Percentiles rank a stretch among this genome's conserved stretches.
phyloP scores from a whole-genome alignment of 2,797 vertebrate genomes.

The Epinephelus coioides region DNA sequence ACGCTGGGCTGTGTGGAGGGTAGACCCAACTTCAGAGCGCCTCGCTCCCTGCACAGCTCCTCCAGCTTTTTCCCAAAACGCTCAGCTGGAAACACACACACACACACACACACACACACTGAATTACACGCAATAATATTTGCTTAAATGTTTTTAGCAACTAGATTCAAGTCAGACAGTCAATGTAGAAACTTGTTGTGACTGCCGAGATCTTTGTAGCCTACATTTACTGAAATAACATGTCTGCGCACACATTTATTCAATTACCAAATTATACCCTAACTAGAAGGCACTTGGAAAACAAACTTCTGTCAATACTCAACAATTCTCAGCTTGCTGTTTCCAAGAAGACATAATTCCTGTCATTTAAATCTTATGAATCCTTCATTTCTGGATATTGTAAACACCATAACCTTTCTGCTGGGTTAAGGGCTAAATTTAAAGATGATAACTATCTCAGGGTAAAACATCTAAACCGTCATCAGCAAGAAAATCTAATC shows the following conservation, averaged over 20 bases:
- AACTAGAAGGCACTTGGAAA: neutral
- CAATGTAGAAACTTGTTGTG: neutral
- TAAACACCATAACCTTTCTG: neutral
- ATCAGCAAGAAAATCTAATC: conserved; percentile 13
- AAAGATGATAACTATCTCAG: neutral
- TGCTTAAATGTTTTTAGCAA: neutral
- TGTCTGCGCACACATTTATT: conserved; percentile 1
- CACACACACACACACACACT: conserved; percentile 37
- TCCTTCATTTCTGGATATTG: neutral
- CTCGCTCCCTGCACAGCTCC: conserved; percentile 87
- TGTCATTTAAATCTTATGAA: neutral
- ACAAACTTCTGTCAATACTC: neutral
- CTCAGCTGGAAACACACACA: conserved; percentile 83
- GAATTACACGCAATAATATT: conserved; percentile 1
- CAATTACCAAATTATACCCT: conserved; percentile 10
- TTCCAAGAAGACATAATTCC: neutral
- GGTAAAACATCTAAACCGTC: neutral
- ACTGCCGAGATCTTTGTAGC: neutral
- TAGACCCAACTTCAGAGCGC: conserved; percentile 85
- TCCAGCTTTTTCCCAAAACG: conserved; percentile 88
- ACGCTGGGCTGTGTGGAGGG: conserved; percentile 90
- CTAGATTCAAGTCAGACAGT: neutral
- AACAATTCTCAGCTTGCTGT: neutral
- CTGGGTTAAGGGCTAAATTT: neutral
- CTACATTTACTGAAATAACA: conserved; percentile 26